Conservation (phyloP, 2,888 invertebrate species). For the Taenaris catops region DNA sequence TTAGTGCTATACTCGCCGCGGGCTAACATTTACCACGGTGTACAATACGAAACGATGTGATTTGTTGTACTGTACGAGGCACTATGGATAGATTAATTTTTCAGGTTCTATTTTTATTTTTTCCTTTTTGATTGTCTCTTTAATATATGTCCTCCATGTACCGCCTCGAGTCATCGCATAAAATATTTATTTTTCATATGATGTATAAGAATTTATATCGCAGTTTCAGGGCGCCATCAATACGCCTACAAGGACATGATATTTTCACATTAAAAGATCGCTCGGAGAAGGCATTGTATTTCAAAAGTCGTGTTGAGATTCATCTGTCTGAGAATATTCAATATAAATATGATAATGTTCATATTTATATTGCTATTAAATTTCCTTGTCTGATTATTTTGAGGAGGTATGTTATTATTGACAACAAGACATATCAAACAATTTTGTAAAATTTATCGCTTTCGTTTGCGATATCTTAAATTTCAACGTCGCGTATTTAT, state of each 20-base stretch:
- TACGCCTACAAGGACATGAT: constrained; percentile 58
- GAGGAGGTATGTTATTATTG: constrained; percentile 47
- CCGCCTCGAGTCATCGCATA: constrained; percentile 21
- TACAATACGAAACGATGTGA: constrained; percentile 61
- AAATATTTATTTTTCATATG: constrained; percentile 27
- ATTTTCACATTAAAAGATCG: constrained; percentile 50
- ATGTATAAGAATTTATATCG: constrained; percentile 38
- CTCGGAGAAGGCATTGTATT: constrained; percentile 57
- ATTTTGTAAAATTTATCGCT: constrained; percentile 54
- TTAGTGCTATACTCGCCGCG: constrained; percentile 64
- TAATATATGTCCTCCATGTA: constrained; percentile 17
- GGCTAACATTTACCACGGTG: constrained; percentile 52
- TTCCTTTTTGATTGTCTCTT: constrained; percentile 12
- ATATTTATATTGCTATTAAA: constrained; percentile 68
- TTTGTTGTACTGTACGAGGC: constrained; percentile 43
- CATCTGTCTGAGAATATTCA: constrained; percentile 61
- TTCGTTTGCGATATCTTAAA: constrained; percentile 42
- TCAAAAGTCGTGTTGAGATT: constrained; percentile 71
- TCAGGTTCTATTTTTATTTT: constrained; percentile 22
- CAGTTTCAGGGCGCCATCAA: constrained; percentile 49
- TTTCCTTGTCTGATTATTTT: constrained; percentile 60
- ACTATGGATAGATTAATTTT: constrained; percentile 24
- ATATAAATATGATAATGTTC: too few relatives aligned
- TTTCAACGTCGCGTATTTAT: constrained; percentile 15
- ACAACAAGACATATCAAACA: constrained; percentile 55